Conservation (phyloP, 1,140 invertebrate species). For the Aphaenogaster ashmeadi region DNA sequence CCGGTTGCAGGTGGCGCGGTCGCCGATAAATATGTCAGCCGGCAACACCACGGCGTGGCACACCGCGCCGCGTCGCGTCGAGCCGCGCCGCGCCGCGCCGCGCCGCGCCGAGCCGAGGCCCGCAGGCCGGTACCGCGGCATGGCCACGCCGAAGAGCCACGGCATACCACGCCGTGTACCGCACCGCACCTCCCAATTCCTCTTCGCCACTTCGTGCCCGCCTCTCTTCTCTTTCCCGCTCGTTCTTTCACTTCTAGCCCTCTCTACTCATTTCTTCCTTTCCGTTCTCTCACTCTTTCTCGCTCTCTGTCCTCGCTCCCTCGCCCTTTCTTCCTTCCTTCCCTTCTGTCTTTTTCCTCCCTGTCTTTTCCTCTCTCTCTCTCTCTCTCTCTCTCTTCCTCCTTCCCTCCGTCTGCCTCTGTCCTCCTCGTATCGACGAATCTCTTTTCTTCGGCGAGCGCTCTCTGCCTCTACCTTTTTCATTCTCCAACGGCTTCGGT, state of each 20-base stretch:
- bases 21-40: conserved; percentile 86
- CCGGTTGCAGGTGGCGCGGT: conserved; percentile 85
- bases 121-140: conserved; percentile 76
- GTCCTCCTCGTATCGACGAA: conserved; percentile 39
- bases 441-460: conserved; percentile 42
- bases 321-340: conserved; percentile 19
- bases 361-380: background rate
- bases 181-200: conserved; percentile 67
- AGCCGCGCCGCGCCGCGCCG: conserved; percentile 63
- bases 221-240: background rate
- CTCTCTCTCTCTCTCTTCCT: conserved; percentile 31
- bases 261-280: conserved; percentile 73
- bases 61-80: conserved; percentile 64
- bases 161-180: conserved; percentile 74
- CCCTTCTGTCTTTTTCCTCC: background rate
- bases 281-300: background rate
- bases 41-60: conserved; percentile 81
- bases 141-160: conserved; percentile 43
- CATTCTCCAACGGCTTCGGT: conserved; percentile 18
- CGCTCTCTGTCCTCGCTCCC: background rate
- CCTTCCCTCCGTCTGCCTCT: conserved; percentile 3
- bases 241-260: conserved; percentile 54
- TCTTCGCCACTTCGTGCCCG: conserved; percentile 44
- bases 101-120: conserved; percentile 56
- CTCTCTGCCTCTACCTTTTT: conserved; percentile 35